These are phyloP conservation scores for Malurus melanocephalus DNA, from an alignment of 2,113 vertebrate genomes.

Conservation along the genomic window DNA sequence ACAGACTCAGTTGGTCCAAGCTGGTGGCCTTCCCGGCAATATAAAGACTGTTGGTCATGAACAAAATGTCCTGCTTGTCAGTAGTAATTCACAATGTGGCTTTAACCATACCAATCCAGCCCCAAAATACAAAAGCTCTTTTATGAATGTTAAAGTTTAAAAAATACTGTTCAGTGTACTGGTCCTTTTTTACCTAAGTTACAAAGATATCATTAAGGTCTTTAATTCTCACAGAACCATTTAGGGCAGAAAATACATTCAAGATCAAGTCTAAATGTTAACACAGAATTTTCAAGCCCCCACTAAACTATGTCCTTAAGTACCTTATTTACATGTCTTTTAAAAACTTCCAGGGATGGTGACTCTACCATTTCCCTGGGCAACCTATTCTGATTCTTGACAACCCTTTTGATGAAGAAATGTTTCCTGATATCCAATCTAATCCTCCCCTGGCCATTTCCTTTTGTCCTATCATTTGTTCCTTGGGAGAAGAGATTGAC, in stretches of 20 bases:
- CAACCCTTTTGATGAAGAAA: not conserved
- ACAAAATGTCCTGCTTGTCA: not conserved
- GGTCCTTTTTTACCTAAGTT: not conserved
- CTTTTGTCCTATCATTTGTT: not conserved
- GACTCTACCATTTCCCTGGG: not conserved
- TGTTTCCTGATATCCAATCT: not conserved
- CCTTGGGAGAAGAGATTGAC: not conserved
- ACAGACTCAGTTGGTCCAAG: not conserved
- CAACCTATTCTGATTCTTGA: not conserved
- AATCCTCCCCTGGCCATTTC: not conserved
- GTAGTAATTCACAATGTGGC: not conserved
- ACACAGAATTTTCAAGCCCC: not conserved
- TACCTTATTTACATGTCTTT: too few relatives aligned
- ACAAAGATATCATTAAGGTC: not conserved
- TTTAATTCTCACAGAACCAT: not conserved
- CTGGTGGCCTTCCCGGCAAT: not conserved
- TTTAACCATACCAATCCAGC: not conserved
- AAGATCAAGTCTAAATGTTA: not conserved
- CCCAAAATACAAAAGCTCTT: not conserved
- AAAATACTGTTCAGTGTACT: accelerated
- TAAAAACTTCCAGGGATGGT: not conserved
- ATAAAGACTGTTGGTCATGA: not conserved
- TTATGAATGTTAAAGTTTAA: not conserved
- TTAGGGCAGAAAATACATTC: not conserved
- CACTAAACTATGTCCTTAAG: not conserved